Conservation (phyloP, 2,113 vertebrate genomes). For the Albula glossodonta region DNA sequence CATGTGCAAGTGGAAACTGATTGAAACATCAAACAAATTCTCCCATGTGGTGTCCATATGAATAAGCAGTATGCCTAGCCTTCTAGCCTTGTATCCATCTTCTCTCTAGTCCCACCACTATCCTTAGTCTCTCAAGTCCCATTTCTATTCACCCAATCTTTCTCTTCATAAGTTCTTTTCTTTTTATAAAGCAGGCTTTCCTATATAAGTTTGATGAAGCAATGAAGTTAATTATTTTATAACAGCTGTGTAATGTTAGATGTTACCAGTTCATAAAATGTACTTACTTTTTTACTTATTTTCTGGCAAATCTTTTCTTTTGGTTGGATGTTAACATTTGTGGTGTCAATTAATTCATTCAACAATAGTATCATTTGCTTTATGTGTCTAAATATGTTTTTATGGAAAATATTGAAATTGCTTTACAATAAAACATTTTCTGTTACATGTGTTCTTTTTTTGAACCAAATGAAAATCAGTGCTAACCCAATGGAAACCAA, state of each 20-base stretch:
- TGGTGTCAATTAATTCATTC: neutral
- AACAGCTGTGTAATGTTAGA: neutral
- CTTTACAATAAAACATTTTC: neutral
- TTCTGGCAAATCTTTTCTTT: neutral
- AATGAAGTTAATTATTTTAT: neutral
- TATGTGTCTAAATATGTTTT: neutral
- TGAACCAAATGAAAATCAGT: neutral
- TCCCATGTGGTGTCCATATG: too few relatives aligned
- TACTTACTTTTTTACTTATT: too few relatives aligned
- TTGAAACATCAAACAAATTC: too few relatives aligned
- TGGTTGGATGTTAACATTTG: neutral
- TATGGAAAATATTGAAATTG: neutral
- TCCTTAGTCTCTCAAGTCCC: neutral
- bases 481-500: too few relatives aligned
- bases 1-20: too few relatives aligned
- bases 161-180: neutral
- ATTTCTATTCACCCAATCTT: neutral
- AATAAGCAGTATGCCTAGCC: too few relatives aligned
- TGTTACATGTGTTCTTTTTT: neutral
- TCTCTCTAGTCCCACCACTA: neutral
- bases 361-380: conserved; percentile 4
- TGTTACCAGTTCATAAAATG: neutral
- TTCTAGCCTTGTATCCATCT: too few relatives aligned
- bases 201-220: neutral
- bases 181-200: neutral